Percentiles rank a stretch among this genome's conserved stretches.
phyloP scores from a whole-genome alignment of 1,140 invertebrate species.

The Hyposmocoma kahamanoa region DNA sequence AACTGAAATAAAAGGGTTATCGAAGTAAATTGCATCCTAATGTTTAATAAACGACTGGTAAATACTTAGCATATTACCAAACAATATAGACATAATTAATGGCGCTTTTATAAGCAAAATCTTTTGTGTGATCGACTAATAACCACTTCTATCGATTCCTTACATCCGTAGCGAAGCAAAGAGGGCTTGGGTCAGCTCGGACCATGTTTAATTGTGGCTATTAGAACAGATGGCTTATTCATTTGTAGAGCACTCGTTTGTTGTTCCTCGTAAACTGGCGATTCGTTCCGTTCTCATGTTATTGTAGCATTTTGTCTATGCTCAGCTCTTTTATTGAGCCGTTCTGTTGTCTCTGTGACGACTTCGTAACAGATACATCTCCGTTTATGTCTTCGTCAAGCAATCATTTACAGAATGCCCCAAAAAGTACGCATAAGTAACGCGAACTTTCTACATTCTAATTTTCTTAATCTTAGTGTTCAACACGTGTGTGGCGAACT shows the following conservation, averaged over 20 bases:
- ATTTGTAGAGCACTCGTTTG: slow-evolving; percentile 71
- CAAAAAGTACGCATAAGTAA: too few relatives aligned
- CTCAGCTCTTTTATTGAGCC: slow-evolving; percentile 65
- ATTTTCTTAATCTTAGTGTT: too few relatives aligned
- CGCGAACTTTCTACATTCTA: too few relatives aligned
- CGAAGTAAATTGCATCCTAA: too few relatives aligned
- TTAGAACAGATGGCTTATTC: slow-evolving; percentile 73
- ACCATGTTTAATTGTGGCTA: slow-evolving; percentile 71
- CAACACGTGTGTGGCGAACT: too few relatives aligned
- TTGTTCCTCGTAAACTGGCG: slow-evolving; percentile 70
- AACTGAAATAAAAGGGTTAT: too few relatives aligned
- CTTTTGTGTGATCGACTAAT: too few relatives aligned
- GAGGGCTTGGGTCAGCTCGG: slow-evolving; percentile 13
- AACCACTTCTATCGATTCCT: slow-evolving; percentile 27
- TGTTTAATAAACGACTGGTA: too few relatives aligned
- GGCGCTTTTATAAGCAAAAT: too few relatives aligned
- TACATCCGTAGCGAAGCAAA: slow-evolving; percentile 28
- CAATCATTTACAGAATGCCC: too few relatives aligned
- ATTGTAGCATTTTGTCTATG: slow-evolving; percentile 73
- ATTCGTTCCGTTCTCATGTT: slow-evolving; percentile 72
- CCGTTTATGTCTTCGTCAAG: slow-evolving; percentile 38
- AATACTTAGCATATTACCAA: too few relatives aligned
- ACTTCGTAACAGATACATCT: slow-evolving; percentile 30
- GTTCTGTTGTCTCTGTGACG: slow-evolving; percentile 61
- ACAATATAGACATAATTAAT: too few relatives aligned